Evolutionary conservation across 2,888 invertebrate genomes (phyloP).

Genomic region (Coenonympha arcania): DNA sequence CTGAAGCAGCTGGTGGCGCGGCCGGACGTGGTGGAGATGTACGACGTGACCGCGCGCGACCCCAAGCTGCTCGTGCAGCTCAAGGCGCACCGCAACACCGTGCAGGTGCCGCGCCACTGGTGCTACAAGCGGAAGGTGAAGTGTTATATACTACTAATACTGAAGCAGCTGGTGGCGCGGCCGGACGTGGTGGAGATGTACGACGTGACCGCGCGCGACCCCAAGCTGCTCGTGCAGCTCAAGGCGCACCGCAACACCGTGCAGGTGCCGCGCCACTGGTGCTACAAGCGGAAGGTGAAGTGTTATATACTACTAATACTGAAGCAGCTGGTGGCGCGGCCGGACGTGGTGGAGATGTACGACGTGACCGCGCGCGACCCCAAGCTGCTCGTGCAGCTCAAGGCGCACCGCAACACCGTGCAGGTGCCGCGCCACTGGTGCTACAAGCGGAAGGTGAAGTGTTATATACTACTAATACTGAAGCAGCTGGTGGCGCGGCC

Average conservation of each 20-base stretch:
- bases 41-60: conserved; percentile 98
- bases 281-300: conserved; percentile 97
- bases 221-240: no score
- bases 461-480: no score
- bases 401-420: no score
- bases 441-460: conserved; percentile 89
- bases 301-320: no score
- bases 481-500: no score
- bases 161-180: conserved; percentile 94
- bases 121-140: conserved; percentile 98
- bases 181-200: conserved; percentile 99
- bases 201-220: conserved; percentile 98
- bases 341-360: conserved; percentile 99
- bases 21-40: conserved; percentile 99
- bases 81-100: conserved; percentile 97
- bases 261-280: conserved; percentile 98
- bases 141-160: no score
- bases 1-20: conserved; percentile 90
- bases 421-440: conserved; percentile 99
- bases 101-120: conserved; percentile 98
- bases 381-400: no score
- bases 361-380: conserved; percentile 99
- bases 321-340: conserved; percentile 94
- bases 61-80: conserved; percentile 96
- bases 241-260: no score